Conservation (phyloP, 2,888 invertebrate species). For the Brenthis hecate region DNA sequence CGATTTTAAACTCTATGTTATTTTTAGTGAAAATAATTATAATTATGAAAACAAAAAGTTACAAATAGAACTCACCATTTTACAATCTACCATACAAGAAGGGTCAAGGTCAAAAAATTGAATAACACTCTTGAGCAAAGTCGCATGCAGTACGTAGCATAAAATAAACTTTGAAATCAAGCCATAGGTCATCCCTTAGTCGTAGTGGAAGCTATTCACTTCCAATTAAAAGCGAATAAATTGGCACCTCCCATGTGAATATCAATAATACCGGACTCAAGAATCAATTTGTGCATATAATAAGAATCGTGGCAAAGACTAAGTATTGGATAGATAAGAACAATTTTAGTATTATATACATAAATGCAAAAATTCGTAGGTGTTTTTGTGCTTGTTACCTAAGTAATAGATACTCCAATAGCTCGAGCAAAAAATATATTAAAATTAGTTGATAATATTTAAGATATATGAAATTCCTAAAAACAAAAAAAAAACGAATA, state of each 20-base stretch:
- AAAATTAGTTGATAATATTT: too few relatives aligned
- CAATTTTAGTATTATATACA: neutral
- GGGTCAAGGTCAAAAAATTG: too few relatives aligned
- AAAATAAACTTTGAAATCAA: neutral
- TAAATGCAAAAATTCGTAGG: neutral
- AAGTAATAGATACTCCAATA: too few relatives aligned
- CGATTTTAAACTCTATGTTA: too few relatives aligned
- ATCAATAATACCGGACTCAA: constrained; percentile 61
- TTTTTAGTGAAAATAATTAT: too few relatives aligned
- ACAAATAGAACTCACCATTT: too few relatives aligned
- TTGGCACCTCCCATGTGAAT: constrained; percentile 65
- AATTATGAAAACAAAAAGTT: too few relatives aligned
- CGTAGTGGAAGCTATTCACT: constrained; percentile 45
- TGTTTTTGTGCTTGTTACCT: neutral
- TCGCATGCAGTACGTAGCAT: neutral
- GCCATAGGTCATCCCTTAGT: constrained; percentile 31
- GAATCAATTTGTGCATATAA: constrained; percentile 63
- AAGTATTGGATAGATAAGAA: constrained; percentile 22
- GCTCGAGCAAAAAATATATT: too few relatives aligned
- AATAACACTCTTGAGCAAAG: too few relatives aligned
- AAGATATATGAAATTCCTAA: too few relatives aligned
- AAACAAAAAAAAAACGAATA: too few relatives aligned
- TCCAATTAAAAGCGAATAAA: constrained; percentile 67
- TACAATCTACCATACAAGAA: too few relatives aligned
- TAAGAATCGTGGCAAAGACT: constrained; percentile 51